These are phyloP conservation scores for Tachina fera DNA, from an alignment of 2,888 invertebrate species.

Conservation along the genomic window DNA sequence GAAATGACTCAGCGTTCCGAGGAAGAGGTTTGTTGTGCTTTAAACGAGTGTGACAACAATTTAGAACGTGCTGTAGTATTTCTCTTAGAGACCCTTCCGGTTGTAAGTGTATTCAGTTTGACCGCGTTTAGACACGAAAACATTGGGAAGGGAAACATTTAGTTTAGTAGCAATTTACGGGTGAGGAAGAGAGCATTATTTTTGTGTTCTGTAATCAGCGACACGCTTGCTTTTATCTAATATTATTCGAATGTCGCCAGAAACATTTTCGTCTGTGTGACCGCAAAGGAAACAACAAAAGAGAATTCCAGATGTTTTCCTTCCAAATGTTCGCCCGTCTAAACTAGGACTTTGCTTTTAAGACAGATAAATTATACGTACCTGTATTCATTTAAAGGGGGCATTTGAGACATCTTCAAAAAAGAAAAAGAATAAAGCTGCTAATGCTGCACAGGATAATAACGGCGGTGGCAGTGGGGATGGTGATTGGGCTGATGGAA, in stretches of 20 bases:
- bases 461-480: slow-evolving; percentile 83
- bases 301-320: too few relatives aligned
- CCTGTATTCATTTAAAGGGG: slow-evolving; percentile 83
- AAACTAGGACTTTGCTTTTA: too few relatives aligned
- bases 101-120: slow-evolving; percentile 76
- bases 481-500: slow-evolving; percentile 81
- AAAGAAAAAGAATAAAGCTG: slow-evolving; percentile 92
- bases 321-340: too few relatives aligned
- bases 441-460: slow-evolving; percentile 84
- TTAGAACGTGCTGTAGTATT: slow-evolving; percentile 86
- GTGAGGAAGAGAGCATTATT: too few relatives aligned
- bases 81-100: slow-evolving; percentile 82
- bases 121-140: too few relatives aligned
- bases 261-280: too few relatives aligned
- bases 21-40: slow-evolving; percentile 95
- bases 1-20: slow-evolving; percentile 95
- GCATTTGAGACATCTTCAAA: slow-evolving; percentile 94
- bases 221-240: too few relatives aligned
- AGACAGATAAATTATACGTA: background rate
- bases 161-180: too few relatives aligned
- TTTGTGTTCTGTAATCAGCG: too few relatives aligned
- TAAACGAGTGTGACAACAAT: slow-evolving; percentile 96
- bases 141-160: too few relatives aligned
- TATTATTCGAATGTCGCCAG: too few relatives aligned
- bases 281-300: too few relatives aligned